Conservation (phyloP, 2,797 vertebrate species). For the Triplophysa yarkandensis region DNA sequence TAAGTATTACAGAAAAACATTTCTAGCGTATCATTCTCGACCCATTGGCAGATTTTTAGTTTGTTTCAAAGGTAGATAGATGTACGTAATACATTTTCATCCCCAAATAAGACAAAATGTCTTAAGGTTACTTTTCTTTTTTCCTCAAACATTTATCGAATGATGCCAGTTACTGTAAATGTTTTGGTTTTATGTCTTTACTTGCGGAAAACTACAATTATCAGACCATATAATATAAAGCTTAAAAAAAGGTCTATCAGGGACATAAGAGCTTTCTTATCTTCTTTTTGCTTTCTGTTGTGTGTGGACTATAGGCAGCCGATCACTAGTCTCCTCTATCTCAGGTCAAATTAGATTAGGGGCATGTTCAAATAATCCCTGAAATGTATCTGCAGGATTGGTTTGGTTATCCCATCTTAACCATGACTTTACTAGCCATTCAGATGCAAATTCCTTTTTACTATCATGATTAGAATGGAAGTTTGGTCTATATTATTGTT, state of each 20-base stretch:
- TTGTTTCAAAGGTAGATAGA: no score
- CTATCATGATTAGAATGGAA: background rate
- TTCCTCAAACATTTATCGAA: no score
- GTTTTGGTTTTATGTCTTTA: background rate
- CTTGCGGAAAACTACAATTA: background rate
- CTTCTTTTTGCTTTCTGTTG: background rate
- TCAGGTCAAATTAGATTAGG: conserved; percentile 53
- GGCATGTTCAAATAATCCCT: conserved; percentile 55
- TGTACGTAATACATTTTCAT: no score
- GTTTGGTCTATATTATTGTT: background rate
- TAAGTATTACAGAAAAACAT: no score
- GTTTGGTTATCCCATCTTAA: conserved; percentile 44
- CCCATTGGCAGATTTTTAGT: no score
- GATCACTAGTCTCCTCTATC: conserved; percentile 48
- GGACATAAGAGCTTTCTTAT: background rate
- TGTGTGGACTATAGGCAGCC: conserved; percentile 24
- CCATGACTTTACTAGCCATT: conserved; percentile 16
- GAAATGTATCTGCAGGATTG: conserved; percentile 46
- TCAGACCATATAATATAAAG: background rate
- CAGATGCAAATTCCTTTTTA: conserved; percentile 25
- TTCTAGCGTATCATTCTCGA: no score
- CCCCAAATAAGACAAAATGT: no score
- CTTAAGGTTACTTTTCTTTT: no score
- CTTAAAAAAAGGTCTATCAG: no score
- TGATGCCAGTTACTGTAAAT: no score